These are phyloP conservation scores for Cheirogaleus medius DNA, from an alignment of 2,113 vertebrate genomes.

Conservation along the genomic window DNA sequence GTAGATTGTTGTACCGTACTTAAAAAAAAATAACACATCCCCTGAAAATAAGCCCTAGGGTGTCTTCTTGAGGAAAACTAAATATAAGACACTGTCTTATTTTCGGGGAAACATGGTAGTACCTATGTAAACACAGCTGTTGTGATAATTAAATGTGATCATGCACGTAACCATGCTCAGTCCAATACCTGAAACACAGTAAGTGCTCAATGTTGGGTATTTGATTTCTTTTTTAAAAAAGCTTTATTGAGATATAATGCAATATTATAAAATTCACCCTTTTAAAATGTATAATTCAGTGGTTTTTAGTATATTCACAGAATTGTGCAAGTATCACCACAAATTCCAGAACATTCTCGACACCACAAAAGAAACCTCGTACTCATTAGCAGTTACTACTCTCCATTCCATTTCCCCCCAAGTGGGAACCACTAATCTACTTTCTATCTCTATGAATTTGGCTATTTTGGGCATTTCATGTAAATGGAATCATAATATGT, in stretches of 20 bases:
- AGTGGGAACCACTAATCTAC: neutral
- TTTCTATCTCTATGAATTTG: neutral
- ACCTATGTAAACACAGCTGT: neutral
- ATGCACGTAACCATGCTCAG: neutral
- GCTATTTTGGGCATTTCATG: neutral
- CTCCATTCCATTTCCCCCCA: fast-evolving
- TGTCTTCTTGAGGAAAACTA: too few relatives aligned
- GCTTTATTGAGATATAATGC: neutral
- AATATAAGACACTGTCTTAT: too few relatives aligned
- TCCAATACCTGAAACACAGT: neutral
- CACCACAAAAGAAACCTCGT: neutral
- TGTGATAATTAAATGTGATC: neutral
- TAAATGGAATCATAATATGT: neutral
- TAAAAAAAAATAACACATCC: too few relatives aligned
- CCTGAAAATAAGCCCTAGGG: too few relatives aligned
- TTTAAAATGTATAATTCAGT: neutral
- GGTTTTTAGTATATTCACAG: neutral
- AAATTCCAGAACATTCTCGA: neutral
- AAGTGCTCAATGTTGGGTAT: neutral
- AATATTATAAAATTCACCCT: neutral
- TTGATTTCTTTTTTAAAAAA: neutral
- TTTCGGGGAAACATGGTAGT: too few relatives aligned
- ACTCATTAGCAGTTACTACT: neutral
- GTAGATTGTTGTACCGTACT: too few relatives aligned
- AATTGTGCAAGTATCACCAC: neutral